A percentile compares a stretch with the other conserved stretches of the same genome.
Evolutionary conservation across 2,113 vertebrate species (phyloP).

Genomic region (Amphilophus citrinellus): DNA sequence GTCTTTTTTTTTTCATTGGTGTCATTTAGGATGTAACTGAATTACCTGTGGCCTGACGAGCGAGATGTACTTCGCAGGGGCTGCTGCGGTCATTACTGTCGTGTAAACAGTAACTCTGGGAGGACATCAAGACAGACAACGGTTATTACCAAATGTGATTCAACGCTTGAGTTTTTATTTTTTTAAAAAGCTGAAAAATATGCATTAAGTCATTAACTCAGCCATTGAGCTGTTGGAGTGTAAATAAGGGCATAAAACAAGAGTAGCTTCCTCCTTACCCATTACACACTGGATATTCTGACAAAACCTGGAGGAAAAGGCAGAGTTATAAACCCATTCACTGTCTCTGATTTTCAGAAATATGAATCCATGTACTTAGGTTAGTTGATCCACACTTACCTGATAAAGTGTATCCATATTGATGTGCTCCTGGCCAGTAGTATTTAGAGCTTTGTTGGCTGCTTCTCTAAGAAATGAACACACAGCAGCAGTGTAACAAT

Average conservation of each 20-base stretch:
- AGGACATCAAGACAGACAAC: neutral
- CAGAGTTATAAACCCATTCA: neutral
- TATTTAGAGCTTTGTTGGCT: slow-evolving; percentile 89
- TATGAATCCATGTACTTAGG: neutral
- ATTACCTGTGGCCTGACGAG: slow-evolving; percentile 67
- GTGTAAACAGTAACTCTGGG: slow-evolving; percentile 79
- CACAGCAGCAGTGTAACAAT: neutral
- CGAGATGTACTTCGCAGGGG: slow-evolving; percentile 71
- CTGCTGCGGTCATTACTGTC: slow-evolving; percentile 79
- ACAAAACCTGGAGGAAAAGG: slow-evolving; percentile 72
- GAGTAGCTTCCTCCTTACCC: slow-evolving; percentile 63
- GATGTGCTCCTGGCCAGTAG: slow-evolving; percentile 87
- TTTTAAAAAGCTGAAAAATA: neutral
- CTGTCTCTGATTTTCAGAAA: neutral
- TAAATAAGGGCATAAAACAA: neutral
- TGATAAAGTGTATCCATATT: slow-evolving; percentile 85
- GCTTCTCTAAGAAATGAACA: slow-evolving; percentile 79
- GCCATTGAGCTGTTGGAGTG: neutral
- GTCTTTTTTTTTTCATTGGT: neutral
- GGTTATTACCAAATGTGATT: neutral
- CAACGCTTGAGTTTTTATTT: neutral
- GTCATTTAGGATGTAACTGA: neutral
- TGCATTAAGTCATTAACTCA: neutral
- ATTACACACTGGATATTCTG: slow-evolving; percentile 76
- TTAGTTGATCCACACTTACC: slow-evolving; percentile 73